Base-by-base conservation (phyloP, 2,113 vertebrate genomes). In the Ellobius talpinus region DNA sequence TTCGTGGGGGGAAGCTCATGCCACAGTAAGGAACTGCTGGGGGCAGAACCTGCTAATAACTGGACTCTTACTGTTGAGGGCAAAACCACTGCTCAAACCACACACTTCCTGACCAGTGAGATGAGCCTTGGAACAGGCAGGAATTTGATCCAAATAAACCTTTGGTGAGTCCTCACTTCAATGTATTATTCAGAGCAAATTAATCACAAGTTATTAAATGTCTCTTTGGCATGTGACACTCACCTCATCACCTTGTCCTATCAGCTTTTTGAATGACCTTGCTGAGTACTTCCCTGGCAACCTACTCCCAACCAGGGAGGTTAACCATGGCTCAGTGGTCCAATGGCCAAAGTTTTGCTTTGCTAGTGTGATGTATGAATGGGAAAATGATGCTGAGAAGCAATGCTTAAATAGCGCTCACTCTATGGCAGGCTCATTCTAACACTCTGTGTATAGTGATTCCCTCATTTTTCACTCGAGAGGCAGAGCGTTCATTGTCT, bases 171-270 rank as follows among this genome's bases (percentile, higher is more conserved):
- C 89, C 86, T 93, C 36, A 19, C 26, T 66, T 89, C 82, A 63
- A 97, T 98, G 89, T 77, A 98, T 98, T 97, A 98, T 98, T 98
- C 93, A 98, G 89, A 93, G 96, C 89, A 92, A 98, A 96, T 87
- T 63, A 97, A 97, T 93, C 96, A 97, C 45, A 82, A 84, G 78
- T 96, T 96, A 96, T 96, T 97, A 97, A 96, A 74, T 98, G 86
- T 98, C 97, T 93, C 63, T 81, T 85, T 42, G 17, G 93, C 90
- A 92, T 45, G 76, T 94, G 84, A 96, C 86, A 74, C 76, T 90
- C 31, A 14, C 91, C 96, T 92, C 52, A 63, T 73, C 72, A 58
- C 73, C 65, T 66, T 31, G 26, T 73, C 76, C 47, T 17, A 70
- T 7, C 24, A 61, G 16, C 3, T 55, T 21, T 78, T 70, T 31